Evolutionary conservation across 2,888 invertebrate genomes (phyloP), one percentile per base, ranked within the genome.

Genomic region (Tanytarsus gracilentus): DNA sequence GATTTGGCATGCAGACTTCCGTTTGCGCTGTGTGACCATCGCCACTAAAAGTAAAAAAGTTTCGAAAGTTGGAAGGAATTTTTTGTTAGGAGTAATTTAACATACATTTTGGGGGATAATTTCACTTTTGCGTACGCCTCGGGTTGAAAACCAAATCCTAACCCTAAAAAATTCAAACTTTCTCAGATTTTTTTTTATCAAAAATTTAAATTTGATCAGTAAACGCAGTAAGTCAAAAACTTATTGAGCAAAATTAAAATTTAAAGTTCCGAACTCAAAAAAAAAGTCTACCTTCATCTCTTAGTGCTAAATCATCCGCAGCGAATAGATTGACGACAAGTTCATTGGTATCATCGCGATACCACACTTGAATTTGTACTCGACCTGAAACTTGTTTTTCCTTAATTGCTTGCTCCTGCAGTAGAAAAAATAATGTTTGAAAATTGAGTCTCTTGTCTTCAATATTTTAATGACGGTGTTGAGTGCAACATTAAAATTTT

Each of bases 311-410:
- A 71, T 90, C 90, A 68, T 92, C 89, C 7, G 86, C 93, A 3
- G 88, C 90, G 69, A 92, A 80, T 52, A 94, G 81, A 4, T 90
- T 87, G 25, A 93, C 88, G 8, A 88, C 85, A 61, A 94, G 77
- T 68, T 92, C 90, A 66, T 82, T 82, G 62, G 88, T 79, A 68
- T 89, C 90, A 62, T 84, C 82, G 69, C 91, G 88, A 76, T 91
- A 92, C 84, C 88, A 90, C 61, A 93, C 85, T 71, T 93, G 91
- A 64, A 94, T 80, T 74, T 91, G 90, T 33, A 93, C 83, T 21
- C 91, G 80, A 44, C 90, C 90, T 25, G 84, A 80, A 61, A 85
- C 83, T 65, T 82, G 83, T 63, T 86, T 82, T 72, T 88, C 86
- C 62, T 84, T 80, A n/a, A 81, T 80, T 64, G 84, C 74, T 78